These are phyloP conservation scores for Potorous gilbertii DNA, from an alignment of 2,797 vertebrate genomes.

Conservation along the genomic window DNA sequence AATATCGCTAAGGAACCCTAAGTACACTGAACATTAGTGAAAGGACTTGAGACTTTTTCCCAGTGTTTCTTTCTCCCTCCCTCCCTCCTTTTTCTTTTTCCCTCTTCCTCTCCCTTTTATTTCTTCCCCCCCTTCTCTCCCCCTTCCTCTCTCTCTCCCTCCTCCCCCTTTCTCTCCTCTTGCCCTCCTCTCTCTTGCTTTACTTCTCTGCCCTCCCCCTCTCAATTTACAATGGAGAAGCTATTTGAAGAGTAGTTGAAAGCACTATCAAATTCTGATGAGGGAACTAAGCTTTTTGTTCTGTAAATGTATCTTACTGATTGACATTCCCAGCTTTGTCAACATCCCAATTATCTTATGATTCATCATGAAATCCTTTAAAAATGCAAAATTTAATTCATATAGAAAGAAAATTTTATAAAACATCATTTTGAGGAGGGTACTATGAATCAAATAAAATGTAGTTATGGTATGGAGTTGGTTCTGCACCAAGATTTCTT, in stretches of 20 bases:
- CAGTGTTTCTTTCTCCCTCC: not conserved
- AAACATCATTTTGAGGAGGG: not conserved
- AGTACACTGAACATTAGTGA: not conserved
- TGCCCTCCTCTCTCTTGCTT: too few species aligned
- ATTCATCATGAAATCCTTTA: not conserved
- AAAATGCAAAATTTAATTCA: not conserved
- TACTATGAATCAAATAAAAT: not conserved
- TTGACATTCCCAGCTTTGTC: not conserved
- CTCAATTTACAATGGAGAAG: not conserved
- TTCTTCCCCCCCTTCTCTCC: too few species aligned
- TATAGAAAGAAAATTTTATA: not conserved
- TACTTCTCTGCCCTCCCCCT: not conserved
- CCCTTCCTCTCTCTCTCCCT: too few species aligned
- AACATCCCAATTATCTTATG: not conserved
- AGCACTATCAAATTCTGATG: slow-evolving; percentile 12
- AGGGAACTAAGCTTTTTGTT: slow-evolving; percentile 39
- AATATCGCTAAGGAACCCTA: not conserved
- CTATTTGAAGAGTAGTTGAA: slow-evolving; percentile 43
- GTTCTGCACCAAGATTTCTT: not conserved
- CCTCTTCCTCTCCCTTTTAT: too few species aligned
- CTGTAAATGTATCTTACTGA: not conserved
- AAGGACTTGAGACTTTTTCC: slow-evolving; percentile 36
- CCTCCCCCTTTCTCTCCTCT: too few species aligned
- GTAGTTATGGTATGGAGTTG: not conserved
- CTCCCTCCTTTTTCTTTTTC: too few species aligned